Base-by-base conservation (phyloP, 2,888 invertebrate species). In the Watsonalla cultraria region DNA sequence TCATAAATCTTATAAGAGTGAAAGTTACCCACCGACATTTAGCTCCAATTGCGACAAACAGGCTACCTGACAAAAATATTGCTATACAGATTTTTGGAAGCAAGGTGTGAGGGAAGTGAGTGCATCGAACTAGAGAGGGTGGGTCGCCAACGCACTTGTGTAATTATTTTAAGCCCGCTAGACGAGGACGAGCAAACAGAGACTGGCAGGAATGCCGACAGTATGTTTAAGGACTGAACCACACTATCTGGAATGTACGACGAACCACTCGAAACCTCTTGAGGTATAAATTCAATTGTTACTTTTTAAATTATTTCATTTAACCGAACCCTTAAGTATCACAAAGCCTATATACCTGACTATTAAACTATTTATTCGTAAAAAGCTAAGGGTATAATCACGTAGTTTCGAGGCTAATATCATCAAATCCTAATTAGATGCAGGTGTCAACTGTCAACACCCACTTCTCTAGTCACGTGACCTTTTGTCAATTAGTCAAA, bases 121-220 rank as follows among this genome's bases (percentile, higher is more conserved):
- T 66, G 70, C 80, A 82, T 78, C 70, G 81, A 84, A 79, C 82
- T 80, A 61, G 65, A 65, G 70, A 75, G 80, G 80, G 80, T 76
- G 72, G 76, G 68, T 74, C 61, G 57, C 69, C 66, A 65, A 67
- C 74, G 75, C 88, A 90, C 89, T 89, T 88, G 86, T 86, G 82
- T 87, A 86, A 88, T 89, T 88, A 90, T 88, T 88, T 86, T 86
- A 84, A 87, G 88, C 82, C 66, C 73, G 72, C 80, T 82, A 82
- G 82, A 81, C 77, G 76, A 75, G 65, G 68, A 77, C 78, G 74
- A 65, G 78, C 77, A 81, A 82, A 86, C 83, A 76, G 73, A 73
- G 70, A 70, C 78, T 65, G 68, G 59, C 62, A 73, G 85, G 87
- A 86, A 88, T 87, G 86, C 77, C 66, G 74, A 72, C 77, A 66